These are phyloP conservation scores for Epiblema foenella DNA, from an alignment of 2,888 invertebrate genomes.

Conservation along the genomic window DNA sequence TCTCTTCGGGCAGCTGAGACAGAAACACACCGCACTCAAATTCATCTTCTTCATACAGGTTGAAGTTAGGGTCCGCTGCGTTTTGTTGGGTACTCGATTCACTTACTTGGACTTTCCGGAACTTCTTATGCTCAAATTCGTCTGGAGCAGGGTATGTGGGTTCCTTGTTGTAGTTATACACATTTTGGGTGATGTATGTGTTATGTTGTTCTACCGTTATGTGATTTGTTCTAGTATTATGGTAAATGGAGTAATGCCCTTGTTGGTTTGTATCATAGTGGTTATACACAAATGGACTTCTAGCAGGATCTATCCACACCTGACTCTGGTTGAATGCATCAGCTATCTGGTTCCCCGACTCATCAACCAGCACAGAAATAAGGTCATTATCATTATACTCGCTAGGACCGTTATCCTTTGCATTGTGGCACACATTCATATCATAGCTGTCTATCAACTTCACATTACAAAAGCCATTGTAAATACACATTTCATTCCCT, in stretches of 20 bases:
- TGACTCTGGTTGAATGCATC: slow-evolving; percentile 63
- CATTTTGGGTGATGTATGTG: slow-evolving; percentile 73
- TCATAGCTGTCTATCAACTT: slow-evolving; percentile 66
- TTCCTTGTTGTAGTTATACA: slow-evolving; percentile 67
- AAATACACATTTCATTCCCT: slow-evolving; percentile 65
- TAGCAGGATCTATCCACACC: slow-evolving; percentile 74
- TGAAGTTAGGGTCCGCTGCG: slow-evolving; percentile 46
- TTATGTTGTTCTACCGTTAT: slow-evolving; percentile 71
- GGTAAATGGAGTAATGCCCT: slow-evolving; percentile 59
- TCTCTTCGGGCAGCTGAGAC: slow-evolving; percentile 68
- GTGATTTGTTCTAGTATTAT: slow-evolving; percentile 56
- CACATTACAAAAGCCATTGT: slow-evolving; percentile 70
- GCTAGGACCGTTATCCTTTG: slow-evolving; percentile 5
- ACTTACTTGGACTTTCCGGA: slow-evolving; percentile 53
- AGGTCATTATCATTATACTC: slow-evolving; percentile 49
- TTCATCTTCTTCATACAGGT: slow-evolving; percentile 67
- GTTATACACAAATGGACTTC: slow-evolving; percentile 73
- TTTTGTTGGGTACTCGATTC: slow-evolving; percentile 51
- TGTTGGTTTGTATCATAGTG: slow-evolving; percentile 58
- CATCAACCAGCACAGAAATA: slow-evolving; percentile 56
- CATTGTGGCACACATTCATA: slow-evolving; percentile 49
- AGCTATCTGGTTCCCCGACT: slow-evolving; percentile 53
- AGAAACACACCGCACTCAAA: slow-evolving; percentile 70
- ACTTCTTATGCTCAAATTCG: slow-evolving; percentile 60
- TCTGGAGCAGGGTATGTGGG: slow-evolving; percentile 55